These are phyloP conservation scores for Esox masquinongy DNA, from an alignment of 2,797 vertebrate species.

Conservation along the genomic window DNA sequence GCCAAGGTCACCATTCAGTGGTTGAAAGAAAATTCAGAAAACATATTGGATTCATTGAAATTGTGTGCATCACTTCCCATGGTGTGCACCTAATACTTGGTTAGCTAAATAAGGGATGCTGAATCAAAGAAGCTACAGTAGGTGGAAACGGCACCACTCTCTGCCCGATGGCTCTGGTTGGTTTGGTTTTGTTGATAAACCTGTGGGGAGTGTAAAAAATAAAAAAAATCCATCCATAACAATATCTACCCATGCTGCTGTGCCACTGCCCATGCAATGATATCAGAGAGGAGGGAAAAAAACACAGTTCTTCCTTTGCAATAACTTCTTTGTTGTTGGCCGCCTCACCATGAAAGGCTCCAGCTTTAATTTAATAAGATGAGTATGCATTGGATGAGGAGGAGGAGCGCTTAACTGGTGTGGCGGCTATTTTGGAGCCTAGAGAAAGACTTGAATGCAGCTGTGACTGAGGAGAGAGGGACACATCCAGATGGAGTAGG, in stretches of 20 bases:
- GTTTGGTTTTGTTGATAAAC: too few relatives aligned
- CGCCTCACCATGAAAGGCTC: too few relatives aligned
- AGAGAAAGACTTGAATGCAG: conserved; percentile 38
- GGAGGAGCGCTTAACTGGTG: background rate
- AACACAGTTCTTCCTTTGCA: too few relatives aligned
- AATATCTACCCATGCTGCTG: too few relatives aligned
- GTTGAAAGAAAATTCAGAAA: background rate
- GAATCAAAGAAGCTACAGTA: too few relatives aligned
- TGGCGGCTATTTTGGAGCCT: background rate
- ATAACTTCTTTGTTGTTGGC: too few relatives aligned
- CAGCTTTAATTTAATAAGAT: background rate
- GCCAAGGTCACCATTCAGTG: background rate
- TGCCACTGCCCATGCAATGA: too few relatives aligned
- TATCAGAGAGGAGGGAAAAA: too few relatives aligned
- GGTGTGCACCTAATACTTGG: background rate
- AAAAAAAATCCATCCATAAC: too few relatives aligned
- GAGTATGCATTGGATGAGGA: conserved; percentile 30
- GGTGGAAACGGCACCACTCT: too few relatives aligned
- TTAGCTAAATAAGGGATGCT: background rate
- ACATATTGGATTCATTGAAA: background rate
- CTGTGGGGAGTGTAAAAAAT: too few relatives aligned
- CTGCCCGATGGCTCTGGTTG: too few relatives aligned
- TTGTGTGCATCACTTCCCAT: background rate
- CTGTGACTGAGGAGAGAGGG: conserved; percentile 37
- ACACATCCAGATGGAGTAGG: conserved; percentile 58